Evolutionary conservation across 2,888 invertebrate genomes (phyloP).

Genomic region (Tachina fera): DNA sequence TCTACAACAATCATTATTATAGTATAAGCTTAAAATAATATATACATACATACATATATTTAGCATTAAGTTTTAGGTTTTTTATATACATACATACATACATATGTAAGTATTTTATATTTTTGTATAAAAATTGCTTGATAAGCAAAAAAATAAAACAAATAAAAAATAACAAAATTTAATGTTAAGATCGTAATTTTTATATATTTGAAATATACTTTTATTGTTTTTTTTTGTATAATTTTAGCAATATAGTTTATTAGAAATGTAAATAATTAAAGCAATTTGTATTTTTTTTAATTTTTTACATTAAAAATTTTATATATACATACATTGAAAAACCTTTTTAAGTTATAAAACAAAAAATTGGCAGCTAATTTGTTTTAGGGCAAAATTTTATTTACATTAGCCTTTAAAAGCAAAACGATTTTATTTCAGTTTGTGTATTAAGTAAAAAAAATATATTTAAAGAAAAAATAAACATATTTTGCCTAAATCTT

Average conservation of each 20-base stretch:
- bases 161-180: slow-evolving; percentile 13
- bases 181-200: slow-evolving; percentile 2
- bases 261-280: slow-evolving; percentile 48
- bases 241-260: slow-evolving; percentile 7
- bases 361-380: slow-evolving; percentile 14
- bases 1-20: slow-evolving; percentile 51
- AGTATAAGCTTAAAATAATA: slow-evolving; percentile 18
- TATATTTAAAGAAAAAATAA: too few relatives aligned
- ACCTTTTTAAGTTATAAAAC: not conserved
- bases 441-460: too few relatives aligned
- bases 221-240: slow-evolving; percentile 6
- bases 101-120: slow-evolving; percentile 42
- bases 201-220: not conserved
- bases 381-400: not conserved
- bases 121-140: slow-evolving; percentile 48
- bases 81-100: slow-evolving; percentile 22
- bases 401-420: not conserved
- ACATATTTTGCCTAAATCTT: too few relatives aligned
- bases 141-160: slow-evolving; percentile 22
- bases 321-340: not conserved
- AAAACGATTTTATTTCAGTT: too few relatives aligned
- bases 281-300: not conserved
- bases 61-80: slow-evolving; percentile 14
- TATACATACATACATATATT: not conserved
- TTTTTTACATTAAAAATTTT: not conserved